Evolutionary conservation across 2,113 vertebrate genomes (phyloP).

Genomic region (Sigmodon hispidus): DNA sequence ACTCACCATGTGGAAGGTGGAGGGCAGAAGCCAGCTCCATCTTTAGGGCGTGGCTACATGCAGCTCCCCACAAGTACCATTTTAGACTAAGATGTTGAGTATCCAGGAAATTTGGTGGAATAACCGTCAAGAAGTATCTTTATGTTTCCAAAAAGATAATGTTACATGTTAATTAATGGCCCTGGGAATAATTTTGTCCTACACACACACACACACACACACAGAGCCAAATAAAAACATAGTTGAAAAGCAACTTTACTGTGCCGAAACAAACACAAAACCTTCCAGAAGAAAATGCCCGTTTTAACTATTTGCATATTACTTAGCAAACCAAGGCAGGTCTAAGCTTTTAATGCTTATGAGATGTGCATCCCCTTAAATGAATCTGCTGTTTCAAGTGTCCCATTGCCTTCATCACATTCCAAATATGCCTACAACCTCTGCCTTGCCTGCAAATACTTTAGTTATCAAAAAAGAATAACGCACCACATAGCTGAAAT

Average conservation of each 20-base stretch:
- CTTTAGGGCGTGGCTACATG: too few relatives aligned
- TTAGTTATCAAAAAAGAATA: conserved; percentile 25
- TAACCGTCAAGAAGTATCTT: conserved; percentile 30
- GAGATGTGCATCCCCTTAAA: conserved; percentile 1
- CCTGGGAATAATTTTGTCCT: neutral
- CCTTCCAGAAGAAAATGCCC: neutral
- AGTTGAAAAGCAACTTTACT: conserved; percentile 44
- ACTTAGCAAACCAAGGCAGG: conserved; percentile 10
- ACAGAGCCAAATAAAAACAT: neutral
- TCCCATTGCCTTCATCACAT: neutral
- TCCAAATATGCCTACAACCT: conserved; percentile 38
- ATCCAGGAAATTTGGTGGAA: conserved; percentile 19
- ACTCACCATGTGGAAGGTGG: too few relatives aligned
- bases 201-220: neutral
- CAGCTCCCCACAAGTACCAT: neutral
- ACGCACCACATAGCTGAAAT: conserved; percentile 36
- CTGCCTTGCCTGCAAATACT: conserved; percentile 16
- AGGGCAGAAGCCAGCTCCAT: too few relatives aligned
- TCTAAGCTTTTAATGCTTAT: conserved; percentile 19
- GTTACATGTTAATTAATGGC: neutral
- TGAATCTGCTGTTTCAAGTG: neutral
- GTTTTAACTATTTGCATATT: conserved; percentile 21
- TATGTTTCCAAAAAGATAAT: conserved; percentile 38
- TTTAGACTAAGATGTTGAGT: conserved; percentile 9
- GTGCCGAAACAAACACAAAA: neutral